Percentiles rank a stretch among this genome's conserved stretches.
Conservation (phyloP, 2,113 vertebrate species). For the Lucifuga dentata region DNA sequence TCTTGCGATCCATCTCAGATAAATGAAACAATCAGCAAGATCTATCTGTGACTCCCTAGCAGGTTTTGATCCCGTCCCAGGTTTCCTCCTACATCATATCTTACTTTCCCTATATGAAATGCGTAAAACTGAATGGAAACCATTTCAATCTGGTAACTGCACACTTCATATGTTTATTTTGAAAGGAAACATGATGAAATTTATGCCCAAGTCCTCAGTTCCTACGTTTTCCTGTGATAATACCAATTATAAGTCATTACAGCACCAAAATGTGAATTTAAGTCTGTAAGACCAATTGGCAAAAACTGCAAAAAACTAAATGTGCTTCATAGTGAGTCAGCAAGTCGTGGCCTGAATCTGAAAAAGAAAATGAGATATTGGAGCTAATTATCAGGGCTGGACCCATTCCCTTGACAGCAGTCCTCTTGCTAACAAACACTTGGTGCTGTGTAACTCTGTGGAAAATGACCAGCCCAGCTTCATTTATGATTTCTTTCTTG, state of each 20-base stretch:
- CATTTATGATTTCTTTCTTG: too few relatives aligned
- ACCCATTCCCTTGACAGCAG: not conserved
- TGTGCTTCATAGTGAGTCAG: too few relatives aligned
- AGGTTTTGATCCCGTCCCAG: constrained; percentile 6
- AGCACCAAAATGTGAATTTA: too few relatives aligned
- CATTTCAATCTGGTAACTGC: too few relatives aligned
- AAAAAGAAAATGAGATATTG: constrained; percentile 12
- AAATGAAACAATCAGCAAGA: constrained; percentile 8
- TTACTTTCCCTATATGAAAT: too few relatives aligned
- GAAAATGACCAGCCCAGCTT: not conserved
- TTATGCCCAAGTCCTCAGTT: not conserved
- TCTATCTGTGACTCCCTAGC: not conserved
- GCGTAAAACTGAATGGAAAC: too few relatives aligned
- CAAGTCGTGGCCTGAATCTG: not conserved
- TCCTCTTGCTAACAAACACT: constrained; percentile 10
- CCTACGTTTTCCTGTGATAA: constrained; percentile 14
- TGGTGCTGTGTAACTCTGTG: too few relatives aligned
- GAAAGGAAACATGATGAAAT: too few relatives aligned
- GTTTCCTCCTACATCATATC: too few relatives aligned
- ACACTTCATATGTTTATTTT: too few relatives aligned
- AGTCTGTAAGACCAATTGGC: too few relatives aligned
- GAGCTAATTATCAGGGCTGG: constrained; percentile 26
- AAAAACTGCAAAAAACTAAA: too few relatives aligned
- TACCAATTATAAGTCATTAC: not conserved
- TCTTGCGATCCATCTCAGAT: constrained; percentile 23